phyloP scores from a whole-genome alignment of 1,140 invertebrate species.

The Diploscapter pachys region DNA sequence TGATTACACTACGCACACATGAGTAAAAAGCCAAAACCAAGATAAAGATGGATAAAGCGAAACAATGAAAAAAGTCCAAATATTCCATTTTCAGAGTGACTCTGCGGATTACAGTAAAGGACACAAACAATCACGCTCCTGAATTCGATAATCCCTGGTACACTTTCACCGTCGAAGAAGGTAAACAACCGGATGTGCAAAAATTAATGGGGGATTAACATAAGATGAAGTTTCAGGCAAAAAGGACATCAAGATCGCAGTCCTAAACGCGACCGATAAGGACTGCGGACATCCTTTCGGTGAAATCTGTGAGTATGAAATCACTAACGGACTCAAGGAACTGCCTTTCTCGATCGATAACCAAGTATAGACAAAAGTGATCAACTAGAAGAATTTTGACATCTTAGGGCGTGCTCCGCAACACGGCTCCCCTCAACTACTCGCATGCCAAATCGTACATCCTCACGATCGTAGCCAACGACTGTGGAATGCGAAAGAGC shows the following conservation, averaged over 20 bases:
- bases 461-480: conserved; percentile 55
- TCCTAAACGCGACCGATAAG: conserved; percentile 46
- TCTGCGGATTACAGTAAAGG: conserved; percentile 55
- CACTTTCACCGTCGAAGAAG: conserved; percentile 54
- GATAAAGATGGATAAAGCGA: conserved; percentile 10
- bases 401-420: conserved; percentile 42
- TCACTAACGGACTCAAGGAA: conserved; percentile 55
- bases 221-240: conserved; percentile 14
- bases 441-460: conserved; percentile 54
- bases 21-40: neutral
- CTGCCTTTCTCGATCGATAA: conserved; percentile 53
- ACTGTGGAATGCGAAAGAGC: conserved; percentile 56
- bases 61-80: neutral
- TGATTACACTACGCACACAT: too few species aligned
- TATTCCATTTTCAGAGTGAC: conserved; percentile 44
- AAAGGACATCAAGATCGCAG: conserved; percentile 47
- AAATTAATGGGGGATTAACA: too few species aligned
- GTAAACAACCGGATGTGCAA: too few species aligned
- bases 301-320: conserved; percentile 57
- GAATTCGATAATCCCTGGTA: conserved; percentile 59
- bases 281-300: conserved; percentile 58
- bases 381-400: too few species aligned
- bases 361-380: conserved; percentile 23
- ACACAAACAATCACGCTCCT: conserved; percentile 56
- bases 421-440: conserved; percentile 47